Evolutionary conservation across 1,140 invertebrate genomes (phyloP).

Genomic region (Heliconius himera): DNA sequence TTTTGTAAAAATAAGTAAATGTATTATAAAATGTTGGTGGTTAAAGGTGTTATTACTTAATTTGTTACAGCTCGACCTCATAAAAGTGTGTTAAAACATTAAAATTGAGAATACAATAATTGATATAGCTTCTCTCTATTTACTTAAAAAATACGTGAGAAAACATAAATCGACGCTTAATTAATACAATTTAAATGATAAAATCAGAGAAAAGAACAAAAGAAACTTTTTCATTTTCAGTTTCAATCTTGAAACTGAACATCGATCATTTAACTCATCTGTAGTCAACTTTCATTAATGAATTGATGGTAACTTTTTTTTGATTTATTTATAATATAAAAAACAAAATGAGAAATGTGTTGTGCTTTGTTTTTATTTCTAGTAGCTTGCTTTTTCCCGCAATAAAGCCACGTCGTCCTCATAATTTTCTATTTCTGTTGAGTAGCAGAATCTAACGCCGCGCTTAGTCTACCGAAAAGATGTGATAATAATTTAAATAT

Average conservation of each 20-base stretch:
- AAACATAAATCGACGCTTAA: background rate
- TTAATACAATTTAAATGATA: background rate
- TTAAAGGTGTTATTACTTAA: no score
- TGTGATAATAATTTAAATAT: no score
- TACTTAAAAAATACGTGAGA: background rate
- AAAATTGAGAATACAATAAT: no score
- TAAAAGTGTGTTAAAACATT: no score
- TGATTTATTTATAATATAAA: background rate
- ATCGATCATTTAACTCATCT: conserved; percentile 11
- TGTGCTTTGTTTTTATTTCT: background rate
- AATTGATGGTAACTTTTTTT: background rate
- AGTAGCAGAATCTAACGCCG: no score
- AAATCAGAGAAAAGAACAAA: background rate
- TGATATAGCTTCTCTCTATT: background rate
- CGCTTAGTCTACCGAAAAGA: no score
- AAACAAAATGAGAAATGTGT: background rate
- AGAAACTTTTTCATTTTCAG: conserved; percentile 4
- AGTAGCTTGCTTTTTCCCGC: no score
- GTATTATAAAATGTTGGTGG: no score
- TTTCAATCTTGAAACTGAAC: conserved; percentile 7
- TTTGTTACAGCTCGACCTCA: no score
- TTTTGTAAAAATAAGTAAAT: no score
- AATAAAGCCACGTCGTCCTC: no score
- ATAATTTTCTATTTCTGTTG: no score
- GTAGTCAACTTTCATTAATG: background rate